Conservation (phyloP, 1,140 invertebrate species). For the Drosophila tropicalis region DNA sequence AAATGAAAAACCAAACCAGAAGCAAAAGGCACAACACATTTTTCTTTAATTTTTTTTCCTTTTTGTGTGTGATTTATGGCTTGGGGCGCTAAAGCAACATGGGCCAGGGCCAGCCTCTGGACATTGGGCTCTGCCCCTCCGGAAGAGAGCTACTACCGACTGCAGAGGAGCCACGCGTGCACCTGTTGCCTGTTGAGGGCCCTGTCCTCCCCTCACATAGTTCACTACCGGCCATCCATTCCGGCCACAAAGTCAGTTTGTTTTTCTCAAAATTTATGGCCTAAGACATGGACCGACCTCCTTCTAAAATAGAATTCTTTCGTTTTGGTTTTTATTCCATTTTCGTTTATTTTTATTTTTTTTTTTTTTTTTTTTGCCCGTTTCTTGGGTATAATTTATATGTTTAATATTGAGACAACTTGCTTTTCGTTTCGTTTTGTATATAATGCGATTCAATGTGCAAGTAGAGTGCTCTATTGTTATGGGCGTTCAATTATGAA, state of each 20-base stretch:
- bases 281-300: slow-evolving; percentile 51
- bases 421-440: slow-evolving; percentile 37
- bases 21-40: slow-evolving; percentile 45
- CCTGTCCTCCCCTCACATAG: not conserved
- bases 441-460: slow-evolving; percentile 35
- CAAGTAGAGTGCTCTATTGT: slow-evolving; percentile 38
- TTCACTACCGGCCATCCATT: not conserved
- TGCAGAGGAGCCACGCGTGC: slow-evolving; percentile 57
- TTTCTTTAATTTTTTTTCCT: slow-evolving; percentile 61
- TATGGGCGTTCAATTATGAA: slow-evolving; percentile 55
- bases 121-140: slow-evolving; percentile 31
- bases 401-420: slow-evolving; percentile 78
- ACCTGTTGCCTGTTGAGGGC: slow-evolving; percentile 57
- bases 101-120: slow-evolving; percentile 73
- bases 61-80: slow-evolving; percentile 41
- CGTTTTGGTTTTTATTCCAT: slow-evolving; percentile 11
- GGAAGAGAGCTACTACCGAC: slow-evolving; percentile 37
- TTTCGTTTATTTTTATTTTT: too few species aligned
- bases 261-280: slow-evolving; percentile 72
- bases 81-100: slow-evolving; percentile 65
- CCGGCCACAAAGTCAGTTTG: slow-evolving; percentile 74
- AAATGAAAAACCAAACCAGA: slow-evolving; percentile 22
- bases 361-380: slow-evolving; percentile 41
- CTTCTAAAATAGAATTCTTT: slow-evolving; percentile 61
- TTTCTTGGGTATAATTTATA: slow-evolving; percentile 73